These are phyloP conservation scores for Standfussiana lucernea DNA, from an alignment of 2,888 invertebrate species.

Conservation along the genomic window DNA sequence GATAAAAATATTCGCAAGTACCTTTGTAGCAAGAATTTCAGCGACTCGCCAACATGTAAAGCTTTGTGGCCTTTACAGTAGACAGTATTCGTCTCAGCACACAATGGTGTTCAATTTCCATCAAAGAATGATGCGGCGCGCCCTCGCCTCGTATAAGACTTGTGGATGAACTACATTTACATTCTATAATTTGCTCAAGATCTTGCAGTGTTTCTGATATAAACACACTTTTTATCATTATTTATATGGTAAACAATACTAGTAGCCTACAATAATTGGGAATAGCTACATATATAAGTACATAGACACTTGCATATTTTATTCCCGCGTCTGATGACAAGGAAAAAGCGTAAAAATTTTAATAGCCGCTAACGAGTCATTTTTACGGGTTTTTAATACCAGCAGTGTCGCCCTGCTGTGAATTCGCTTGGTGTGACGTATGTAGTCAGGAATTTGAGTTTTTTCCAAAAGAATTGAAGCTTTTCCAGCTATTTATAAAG, in stretches of 20 bases:
- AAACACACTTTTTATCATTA: constrained; percentile 23
- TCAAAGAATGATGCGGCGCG: constrained; percentile 68
- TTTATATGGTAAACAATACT: constrained; percentile 32
- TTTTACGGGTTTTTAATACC: constrained; percentile 47
- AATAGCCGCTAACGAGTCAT: constrained; percentile 37
- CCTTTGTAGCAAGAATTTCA: not conserved
- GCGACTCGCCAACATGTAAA: constrained; percentile 51
- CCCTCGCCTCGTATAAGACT: constrained; percentile 14
- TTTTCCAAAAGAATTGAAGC: constrained; percentile 18
- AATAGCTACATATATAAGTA: constrained; percentile 42
- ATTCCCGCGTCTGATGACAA: constrained; percentile 26
- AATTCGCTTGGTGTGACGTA: constrained; percentile 20
- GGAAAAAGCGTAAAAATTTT: constrained; percentile 38
- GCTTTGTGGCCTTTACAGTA: constrained; percentile 67
- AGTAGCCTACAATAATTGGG: constrained; percentile 36
- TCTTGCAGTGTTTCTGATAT: constrained; percentile 29
- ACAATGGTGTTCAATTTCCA: constrained; percentile 80
- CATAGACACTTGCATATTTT: constrained; percentile 43
- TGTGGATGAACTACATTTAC: constrained; percentile 38
- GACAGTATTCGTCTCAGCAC: constrained; percentile 69
- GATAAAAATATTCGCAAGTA: not conserved
- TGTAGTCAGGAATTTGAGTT: constrained; percentile 23
- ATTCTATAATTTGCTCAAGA: constrained; percentile 45
- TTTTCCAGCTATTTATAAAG: constrained; percentile 29
- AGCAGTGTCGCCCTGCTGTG: constrained; percentile 25